phyloP scores from a whole-genome alignment of 2,888 invertebrate genomes.

The Corythucha ciliata region DNA sequence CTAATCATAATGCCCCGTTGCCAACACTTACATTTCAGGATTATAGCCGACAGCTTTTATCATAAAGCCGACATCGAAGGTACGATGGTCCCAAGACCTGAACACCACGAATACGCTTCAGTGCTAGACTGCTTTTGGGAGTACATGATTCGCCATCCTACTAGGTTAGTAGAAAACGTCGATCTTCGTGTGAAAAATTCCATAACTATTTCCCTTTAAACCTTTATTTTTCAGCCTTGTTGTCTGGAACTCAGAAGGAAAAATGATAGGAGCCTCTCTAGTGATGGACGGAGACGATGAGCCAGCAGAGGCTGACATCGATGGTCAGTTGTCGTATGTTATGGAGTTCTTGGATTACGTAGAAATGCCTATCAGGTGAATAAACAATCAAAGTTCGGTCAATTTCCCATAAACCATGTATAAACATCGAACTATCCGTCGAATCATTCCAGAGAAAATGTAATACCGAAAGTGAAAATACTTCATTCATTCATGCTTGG shows the following conservation, averaged over 20 bases:
- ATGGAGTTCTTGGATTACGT: conserved; percentile 70
- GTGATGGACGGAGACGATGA: conserved; percentile 77
- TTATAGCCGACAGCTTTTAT: conserved; percentile 76
- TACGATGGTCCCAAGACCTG: conserved; percentile 62
- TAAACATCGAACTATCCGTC: neutral
- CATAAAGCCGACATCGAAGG: conserved; percentile 76
- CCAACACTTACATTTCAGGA: too few relatives aligned
- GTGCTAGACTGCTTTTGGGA: conserved; percentile 62
- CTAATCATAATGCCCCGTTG: neutral
- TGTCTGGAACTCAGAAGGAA: conserved; percentile 40
- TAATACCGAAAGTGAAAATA: conserved; percentile 55
- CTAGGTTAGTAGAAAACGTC: conserved; percentile 41
- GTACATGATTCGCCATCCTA: conserved; percentile 55
- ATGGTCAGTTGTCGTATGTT: conserved; percentile 58
- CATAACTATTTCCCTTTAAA: neutral
- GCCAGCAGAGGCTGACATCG: conserved; percentile 56
- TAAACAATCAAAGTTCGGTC: neutral
- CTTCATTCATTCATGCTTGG: conserved; percentile 85
- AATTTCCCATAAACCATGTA: neutral
- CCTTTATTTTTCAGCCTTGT: conserved; percentile 51
- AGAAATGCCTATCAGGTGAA: conserved; percentile 60
- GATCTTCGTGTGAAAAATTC: neutral
- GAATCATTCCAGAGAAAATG: conserved; percentile 12
- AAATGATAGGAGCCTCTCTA: conserved; percentile 59
- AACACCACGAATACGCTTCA: conserved; percentile 57